Evolutionary conservation across 2,888 invertebrate species (phyloP).

Genomic region (Cryptosula pallasiana): DNA sequence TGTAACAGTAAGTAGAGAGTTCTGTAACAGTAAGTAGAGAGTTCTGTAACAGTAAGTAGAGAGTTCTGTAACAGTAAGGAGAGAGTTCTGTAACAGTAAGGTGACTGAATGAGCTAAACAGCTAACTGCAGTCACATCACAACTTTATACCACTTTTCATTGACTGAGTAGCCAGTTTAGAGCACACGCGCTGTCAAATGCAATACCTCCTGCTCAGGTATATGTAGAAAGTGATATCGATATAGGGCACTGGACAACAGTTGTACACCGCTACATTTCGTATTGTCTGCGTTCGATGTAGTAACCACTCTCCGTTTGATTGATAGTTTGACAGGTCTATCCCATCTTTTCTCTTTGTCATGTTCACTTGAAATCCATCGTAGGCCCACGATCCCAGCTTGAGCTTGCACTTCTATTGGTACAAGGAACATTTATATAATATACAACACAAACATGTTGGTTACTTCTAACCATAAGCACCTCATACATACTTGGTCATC

Average conservation of each 20-base stretch:
- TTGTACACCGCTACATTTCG: conserved; percentile 56
- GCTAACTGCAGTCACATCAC: no score
- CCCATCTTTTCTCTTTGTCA: conserved; percentile 45
- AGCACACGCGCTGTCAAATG: no score
- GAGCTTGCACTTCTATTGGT: conserved; percentile 35
- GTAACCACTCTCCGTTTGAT: conserved; percentile 59
- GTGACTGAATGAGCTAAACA: no score
- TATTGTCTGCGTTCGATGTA: conserved; percentile 54
- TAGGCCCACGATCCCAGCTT: conserved; percentile 52
- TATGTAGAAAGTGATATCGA: conserved; percentile 58
- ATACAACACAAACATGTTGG: no score
- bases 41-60: no score
- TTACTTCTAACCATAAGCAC: no score
- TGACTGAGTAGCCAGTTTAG: no score
- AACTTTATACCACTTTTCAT: no score
- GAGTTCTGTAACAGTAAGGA: no score
- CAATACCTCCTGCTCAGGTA: conserved; percentile 51
- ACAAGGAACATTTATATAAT: not conserved
- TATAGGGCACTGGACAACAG: conserved; percentile 57
- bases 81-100: no score
- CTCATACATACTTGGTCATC: conserved; percentile 55
- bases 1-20: no score
- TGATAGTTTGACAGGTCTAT: conserved; percentile 58
- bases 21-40: no score
- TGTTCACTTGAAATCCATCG: conserved; percentile 45